phyloP scores from a whole-genome alignment of 2,888 invertebrate genomes.

The Celastrina argiolus region DNA sequence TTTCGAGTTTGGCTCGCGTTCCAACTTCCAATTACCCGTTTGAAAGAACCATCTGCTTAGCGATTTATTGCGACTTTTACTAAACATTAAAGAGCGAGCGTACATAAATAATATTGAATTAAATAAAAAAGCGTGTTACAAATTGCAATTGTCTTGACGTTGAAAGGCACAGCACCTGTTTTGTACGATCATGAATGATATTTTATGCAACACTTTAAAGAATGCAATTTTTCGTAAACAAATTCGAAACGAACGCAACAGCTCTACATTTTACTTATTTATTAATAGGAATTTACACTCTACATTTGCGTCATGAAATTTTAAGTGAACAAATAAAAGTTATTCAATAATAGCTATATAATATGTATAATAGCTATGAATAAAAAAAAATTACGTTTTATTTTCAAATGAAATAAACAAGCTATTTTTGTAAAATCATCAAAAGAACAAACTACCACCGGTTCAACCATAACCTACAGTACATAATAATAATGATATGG shows the following conservation, averaged over 20 bases:
- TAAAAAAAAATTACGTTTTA: too few relatives aligned
- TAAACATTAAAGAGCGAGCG: background rate
- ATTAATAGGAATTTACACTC: background rate
- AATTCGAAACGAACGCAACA: too few relatives aligned
- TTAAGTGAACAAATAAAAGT: background rate
- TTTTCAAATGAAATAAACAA: too few relatives aligned
- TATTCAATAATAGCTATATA: too few relatives aligned
- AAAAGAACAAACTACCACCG: too few relatives aligned
- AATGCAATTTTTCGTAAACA: background rate
- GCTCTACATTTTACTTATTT: too few relatives aligned
- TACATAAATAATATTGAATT: background rate
- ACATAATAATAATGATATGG: too few relatives aligned
- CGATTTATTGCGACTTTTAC: background rate
- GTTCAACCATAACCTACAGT: too few relatives aligned
- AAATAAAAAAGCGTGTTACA: background rate
- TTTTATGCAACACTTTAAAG: background rate
- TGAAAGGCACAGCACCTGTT: background rate
- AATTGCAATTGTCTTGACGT: background rate
- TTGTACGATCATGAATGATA: background rate
- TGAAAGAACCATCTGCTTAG: background rate
- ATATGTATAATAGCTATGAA: too few relatives aligned
- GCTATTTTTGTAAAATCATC: too few relatives aligned
- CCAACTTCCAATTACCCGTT: background rate
- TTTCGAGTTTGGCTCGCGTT: background rate
- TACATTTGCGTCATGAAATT: background rate